Percentiles rank a stretch among this genome's conserved stretches.
phyloP scores from a whole-genome alignment of 2,888 invertebrate genomes.

The Zootermopsis nevadensis region DNA sequence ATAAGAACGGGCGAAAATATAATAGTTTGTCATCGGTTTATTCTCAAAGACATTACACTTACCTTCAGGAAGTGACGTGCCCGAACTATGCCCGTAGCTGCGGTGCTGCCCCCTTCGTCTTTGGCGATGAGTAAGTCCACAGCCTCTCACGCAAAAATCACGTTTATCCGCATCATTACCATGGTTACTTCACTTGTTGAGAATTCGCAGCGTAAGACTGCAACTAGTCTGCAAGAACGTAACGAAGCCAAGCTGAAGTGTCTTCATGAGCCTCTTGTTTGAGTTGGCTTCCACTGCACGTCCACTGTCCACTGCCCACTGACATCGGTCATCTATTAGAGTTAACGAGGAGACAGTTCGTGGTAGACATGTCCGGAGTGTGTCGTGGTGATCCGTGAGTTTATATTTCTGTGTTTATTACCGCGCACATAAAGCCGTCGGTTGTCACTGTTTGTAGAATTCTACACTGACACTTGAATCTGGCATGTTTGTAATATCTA shows the following conservation, averaged over 20 bases:
- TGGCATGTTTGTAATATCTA: neutral
- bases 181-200: neutral
- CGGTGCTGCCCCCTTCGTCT: neutral
- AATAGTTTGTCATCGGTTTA: too few species aligned
- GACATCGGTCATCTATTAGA: slow-evolving; percentile 6
- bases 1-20: too few species aligned
- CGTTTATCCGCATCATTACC: neutral
- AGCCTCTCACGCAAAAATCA: neutral
- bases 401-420: neutral
- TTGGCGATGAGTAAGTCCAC: neutral
- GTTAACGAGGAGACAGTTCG: neutral
- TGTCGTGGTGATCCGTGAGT: neutral
- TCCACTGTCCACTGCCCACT: neutral
- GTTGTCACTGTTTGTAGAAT: too few species aligned
- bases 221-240: neutral
- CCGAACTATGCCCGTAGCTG: neutral
- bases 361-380: slow-evolving; percentile 6
- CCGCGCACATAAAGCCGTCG: neutral
- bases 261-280: neutral
- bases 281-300: slow-evolving; percentile 2
- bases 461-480: neutral
- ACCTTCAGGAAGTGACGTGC: neutral
- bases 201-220: neutral
- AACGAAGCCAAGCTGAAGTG: neutral
- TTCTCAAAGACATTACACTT: neutral